Evolutionary conservation across 2,113 vertebrate species (phyloP), one percentile per base, ranked within the genome.

Genomic region (Coturnix japonica): DNA sequence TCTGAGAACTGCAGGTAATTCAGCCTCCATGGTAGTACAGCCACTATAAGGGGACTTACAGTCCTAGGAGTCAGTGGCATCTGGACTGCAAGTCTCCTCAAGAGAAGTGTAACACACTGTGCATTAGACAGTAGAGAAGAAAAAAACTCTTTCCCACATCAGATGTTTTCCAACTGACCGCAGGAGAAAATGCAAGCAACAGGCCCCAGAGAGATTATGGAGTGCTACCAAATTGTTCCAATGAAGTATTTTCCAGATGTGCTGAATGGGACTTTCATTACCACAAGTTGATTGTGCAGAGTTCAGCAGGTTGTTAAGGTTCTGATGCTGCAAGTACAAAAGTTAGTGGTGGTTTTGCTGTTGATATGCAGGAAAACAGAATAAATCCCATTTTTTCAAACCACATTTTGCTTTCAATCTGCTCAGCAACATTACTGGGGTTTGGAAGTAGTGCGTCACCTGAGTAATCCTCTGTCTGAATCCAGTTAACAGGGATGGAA

Each of bases 191-290:
- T 19, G 7, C 44, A 81, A 59, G 35, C 81, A 90, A 81, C 37
- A 71, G 13, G 51, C 13, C 59, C 93, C 75, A 57, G 26, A 37
- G 81, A 89, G 83, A 89, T 94, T 85, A 95, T 65, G 81, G 76
- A 90, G 73, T 79, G 83, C 63, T 89, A 85, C 65, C 89, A 81
- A 65, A 85, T 25, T 72, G 13, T 66, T 94, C 54, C 51, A 85
- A 31, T 37, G 70, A 83, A 67, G 57, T 28, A 47, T 86, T 95
- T 91, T 90, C 81, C 86, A 87, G 63, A 81, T 89, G 84, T 78
- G 81, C 83, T 83, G 47, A 87, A 67, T 64, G 87, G 79, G 79
- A 57, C 30, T 86, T 89, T 54, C 63, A 30, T 60, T 87, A 60
- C 74, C 73, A 54, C 4, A 3, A 85, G 37, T 63, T 77, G 53